A percentile compares a stretch with the other conserved stretches of the same genome.
These are phyloP conservation scores for Scartelaos histophorus DNA, from an alignment of 2,113 vertebrate genomes.

Conservation along the genomic window DNA sequence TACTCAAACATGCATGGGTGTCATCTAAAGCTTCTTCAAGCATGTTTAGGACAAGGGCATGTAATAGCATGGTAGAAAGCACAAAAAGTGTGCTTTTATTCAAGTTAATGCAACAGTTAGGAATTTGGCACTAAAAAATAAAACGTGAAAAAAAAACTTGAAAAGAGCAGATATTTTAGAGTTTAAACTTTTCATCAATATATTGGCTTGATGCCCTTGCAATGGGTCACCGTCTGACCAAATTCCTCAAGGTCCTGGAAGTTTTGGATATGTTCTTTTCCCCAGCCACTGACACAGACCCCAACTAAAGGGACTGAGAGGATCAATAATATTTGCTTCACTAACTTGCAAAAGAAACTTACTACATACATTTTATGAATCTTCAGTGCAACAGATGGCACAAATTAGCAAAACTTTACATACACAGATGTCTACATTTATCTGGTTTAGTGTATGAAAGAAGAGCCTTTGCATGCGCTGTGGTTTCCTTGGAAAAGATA, in stretches of 20 bases:
- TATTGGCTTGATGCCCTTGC: background rate
- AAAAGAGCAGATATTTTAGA: background rate
- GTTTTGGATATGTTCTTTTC: background rate
- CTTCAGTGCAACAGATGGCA: background rate
- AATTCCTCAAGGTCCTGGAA: background rate
- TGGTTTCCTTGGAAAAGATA: background rate
- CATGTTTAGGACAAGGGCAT: no score
- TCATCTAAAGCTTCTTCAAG: no score
- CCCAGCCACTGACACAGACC: background rate
- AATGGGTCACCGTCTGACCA: background rate
- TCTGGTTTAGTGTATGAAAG: background rate
- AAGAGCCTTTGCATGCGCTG: background rate
- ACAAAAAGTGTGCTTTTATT: no score
- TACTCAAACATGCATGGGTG: no score
- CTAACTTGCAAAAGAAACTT: background rate
- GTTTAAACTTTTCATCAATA: background rate
- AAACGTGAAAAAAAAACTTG: background rate
- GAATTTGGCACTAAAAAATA: no score
- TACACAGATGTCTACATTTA: background rate
- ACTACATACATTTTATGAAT: background rate
- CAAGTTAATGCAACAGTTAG: no score
- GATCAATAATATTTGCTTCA: background rate
- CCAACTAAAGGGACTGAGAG: background rate
- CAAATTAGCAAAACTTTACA: background rate
- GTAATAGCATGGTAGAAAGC: no score